A percentile compares a stretch with the other conserved stretches of the same genome.
phyloP scores from a whole-genome alignment of 2,113 vertebrate species.

The Lagenorhynchus albirostris region DNA sequence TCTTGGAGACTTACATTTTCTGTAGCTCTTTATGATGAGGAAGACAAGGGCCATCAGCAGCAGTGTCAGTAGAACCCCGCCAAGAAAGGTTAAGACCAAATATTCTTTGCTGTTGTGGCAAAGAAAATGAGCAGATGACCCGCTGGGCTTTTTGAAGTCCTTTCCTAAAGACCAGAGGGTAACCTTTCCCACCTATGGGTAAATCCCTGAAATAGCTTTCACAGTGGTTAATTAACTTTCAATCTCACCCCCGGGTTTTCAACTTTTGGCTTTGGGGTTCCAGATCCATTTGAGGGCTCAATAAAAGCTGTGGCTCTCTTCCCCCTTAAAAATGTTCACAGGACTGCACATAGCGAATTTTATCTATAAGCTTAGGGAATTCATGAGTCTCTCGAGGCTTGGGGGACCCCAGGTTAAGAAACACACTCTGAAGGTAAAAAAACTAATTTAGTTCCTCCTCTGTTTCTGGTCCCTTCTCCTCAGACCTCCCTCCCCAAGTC shows the following conservation, averaged over 20 bases:
- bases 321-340: background rate
- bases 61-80: constrained; percentile 67
- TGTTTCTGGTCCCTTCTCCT: background rate
- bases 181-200: too few relatives aligned
- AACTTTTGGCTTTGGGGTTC: background rate
- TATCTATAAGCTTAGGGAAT: background rate
- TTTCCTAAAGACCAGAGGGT: background rate
- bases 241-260: background rate
- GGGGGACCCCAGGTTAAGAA: background rate
- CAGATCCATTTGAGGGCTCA: background rate
- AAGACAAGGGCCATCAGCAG: constrained; percentile 43
- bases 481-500: background rate
- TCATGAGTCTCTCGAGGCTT: background rate
- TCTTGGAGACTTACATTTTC: constrained; percentile 71
- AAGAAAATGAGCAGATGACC: background rate
- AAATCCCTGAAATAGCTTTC: background rate
- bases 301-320: background rate
- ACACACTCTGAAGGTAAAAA: background rate
- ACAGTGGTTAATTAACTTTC: background rate
- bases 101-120: constrained; percentile 54
- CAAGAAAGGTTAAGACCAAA: constrained; percentile 66
- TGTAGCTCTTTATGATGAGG: constrained; percentile 44
- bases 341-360: background rate
- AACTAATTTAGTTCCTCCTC: background rate
- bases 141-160: background rate